Evolutionary conservation across 2,888 invertebrate genomes (phyloP).

Genomic region (Thereva nobilitata): DNA sequence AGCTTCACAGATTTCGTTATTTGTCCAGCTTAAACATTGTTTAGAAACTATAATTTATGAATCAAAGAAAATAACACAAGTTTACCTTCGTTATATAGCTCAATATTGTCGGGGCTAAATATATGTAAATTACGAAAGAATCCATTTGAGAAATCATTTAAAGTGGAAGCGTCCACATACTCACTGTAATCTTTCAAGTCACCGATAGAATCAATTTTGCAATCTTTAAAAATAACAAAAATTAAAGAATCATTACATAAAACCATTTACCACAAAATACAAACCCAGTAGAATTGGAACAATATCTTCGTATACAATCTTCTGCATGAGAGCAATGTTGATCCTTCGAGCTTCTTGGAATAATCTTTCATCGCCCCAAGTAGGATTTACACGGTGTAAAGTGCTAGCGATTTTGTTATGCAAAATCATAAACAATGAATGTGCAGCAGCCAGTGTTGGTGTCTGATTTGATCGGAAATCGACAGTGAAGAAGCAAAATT

Average conservation of each 20-base stretch:
- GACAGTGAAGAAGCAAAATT: slow-evolving; percentile 60
- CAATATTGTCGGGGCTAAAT: slow-evolving; percentile 48
- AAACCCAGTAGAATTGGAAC: slow-evolving; percentile 58
- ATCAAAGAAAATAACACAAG: too few relatives aligned
- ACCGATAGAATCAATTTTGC: too few relatives aligned
- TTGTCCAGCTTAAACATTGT: slow-evolving; percentile 15
- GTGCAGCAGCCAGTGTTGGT: slow-evolving; percentile 61
- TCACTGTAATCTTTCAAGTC: slow-evolving; percentile 47
- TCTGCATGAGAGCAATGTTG: slow-evolving; percentile 64
- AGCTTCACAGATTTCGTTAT: neutral
- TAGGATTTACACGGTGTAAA: slow-evolving; percentile 61
- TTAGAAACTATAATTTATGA: neutral
- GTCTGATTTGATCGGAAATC: slow-evolving; percentile 63
- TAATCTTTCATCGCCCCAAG: slow-evolving; percentile 63
- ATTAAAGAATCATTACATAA: too few relatives aligned
- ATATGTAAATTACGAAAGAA: slow-evolving; percentile 81
- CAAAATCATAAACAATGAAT: slow-evolving; percentile 62
- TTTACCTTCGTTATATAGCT: slow-evolving; percentile 53
- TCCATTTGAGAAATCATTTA: slow-evolving; percentile 74
- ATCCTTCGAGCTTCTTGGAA: slow-evolving; percentile 64
- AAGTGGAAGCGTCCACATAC: slow-evolving; percentile 58
- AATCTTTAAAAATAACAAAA: too few relatives aligned
- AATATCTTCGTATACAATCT: slow-evolving; percentile 66
- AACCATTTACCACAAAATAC: too few relatives aligned
- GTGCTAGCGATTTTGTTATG: slow-evolving; percentile 63